Evolutionary conservation across 2,113 vertebrate genomes (phyloP), one percentile per base, ranked within the genome.

Genomic region (Scomber scombrus): DNA sequence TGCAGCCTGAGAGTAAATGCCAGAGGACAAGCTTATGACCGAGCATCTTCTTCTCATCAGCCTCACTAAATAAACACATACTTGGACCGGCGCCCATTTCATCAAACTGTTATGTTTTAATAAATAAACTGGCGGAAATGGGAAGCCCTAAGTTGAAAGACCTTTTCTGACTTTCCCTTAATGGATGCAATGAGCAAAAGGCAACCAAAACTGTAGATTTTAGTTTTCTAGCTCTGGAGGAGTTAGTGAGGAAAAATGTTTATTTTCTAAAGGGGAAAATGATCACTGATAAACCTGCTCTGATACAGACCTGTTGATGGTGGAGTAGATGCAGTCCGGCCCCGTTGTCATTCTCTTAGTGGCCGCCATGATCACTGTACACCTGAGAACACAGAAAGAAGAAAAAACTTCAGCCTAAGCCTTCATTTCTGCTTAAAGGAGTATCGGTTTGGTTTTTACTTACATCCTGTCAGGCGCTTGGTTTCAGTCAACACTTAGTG

Each of bases 271-370:
- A 1, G 13, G 7, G 18, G 16, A 13, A 34, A 11, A 10, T 8
- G 5, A 21, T 11, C 19, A 4, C 21, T 69, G 4, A 43, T 61
- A 29, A 60, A 56, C 14, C 54, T 11, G 1, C 3, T 31, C 15
- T 52, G 11, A 50, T 71, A 78, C 94, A 90, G 84, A 97, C 96
- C 94, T 96, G 93, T 92, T 88, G 85, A 81, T 52, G 50, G 85
- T 62, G 71, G 82, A 90, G 92, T 87, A 93, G 91, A 92, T 86
- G 80, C 66, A 85, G 88, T 82, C 90, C 78, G 89, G 71, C 82
- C 81, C 90, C 29, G 92, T 87, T 82, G 93, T 95, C 96, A 97
- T 96, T 81, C 80, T 95, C 93, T 95, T 92, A 96, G 90, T 82
- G 89, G 78, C 47, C 45, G 75, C 88, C 93, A 87, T 93, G 75